Evolutionary conservation across 2,113 vertebrate genomes (phyloP).

Genomic region (Recurvirostra avosetta): DNA sequence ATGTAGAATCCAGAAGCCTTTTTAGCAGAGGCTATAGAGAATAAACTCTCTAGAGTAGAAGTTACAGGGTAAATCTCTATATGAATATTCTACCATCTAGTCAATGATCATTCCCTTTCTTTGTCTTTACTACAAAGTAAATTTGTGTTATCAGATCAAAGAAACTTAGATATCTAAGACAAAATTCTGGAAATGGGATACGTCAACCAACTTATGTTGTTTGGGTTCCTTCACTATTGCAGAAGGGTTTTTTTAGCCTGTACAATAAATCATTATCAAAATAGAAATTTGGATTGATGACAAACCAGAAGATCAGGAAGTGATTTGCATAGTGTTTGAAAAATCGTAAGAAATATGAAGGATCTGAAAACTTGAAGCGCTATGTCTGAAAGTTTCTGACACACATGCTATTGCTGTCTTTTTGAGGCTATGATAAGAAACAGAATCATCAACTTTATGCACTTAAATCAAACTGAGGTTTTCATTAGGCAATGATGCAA

Average conservation of each 20-base stretch:
- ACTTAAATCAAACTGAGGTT: background rate
- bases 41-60: background rate
- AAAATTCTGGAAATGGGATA: background rate
- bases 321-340: background rate
- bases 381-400: background rate
- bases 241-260: background rate
- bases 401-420: background rate
- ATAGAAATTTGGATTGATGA: background rate
- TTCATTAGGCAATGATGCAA: background rate
- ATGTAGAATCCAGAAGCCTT: background rate
- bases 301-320: background rate
- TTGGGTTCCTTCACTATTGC: background rate
- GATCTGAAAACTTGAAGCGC: background rate
- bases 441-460: background rate
- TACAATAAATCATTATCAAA: background rate
- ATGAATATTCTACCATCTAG: background rate
- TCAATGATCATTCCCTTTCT: background rate
- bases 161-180: background rate
- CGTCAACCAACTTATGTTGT: background rate
- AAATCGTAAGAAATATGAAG: background rate
- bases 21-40: background rate
- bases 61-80: background rate
- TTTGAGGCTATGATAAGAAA: background rate
- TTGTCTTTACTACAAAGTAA: background rate
- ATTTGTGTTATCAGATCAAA: background rate